A percentile compares a stretch with the other conserved stretches of the same genome.
phyloP scores from a whole-genome alignment of 2,888 invertebrate genomes.

The Adela reaumurella region DNA sequence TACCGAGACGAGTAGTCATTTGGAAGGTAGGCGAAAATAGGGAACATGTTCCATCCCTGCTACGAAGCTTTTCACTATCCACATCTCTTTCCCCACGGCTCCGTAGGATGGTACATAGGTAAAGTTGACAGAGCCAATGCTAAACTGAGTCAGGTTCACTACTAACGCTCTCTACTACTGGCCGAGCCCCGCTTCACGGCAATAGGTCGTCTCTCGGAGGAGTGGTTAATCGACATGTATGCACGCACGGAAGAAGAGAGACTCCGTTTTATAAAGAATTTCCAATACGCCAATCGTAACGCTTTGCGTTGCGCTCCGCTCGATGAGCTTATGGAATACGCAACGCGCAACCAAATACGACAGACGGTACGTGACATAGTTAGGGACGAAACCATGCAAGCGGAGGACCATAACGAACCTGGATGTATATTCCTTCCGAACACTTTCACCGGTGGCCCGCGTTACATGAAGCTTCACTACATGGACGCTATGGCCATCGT shows the following conservation, averaged over 20 bases:
- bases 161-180: constrained; percentile 5
- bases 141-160: constrained; percentile 5
- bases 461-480: constrained; percentile 6
- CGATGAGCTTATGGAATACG: background rate
- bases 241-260: constrained; percentile 7
- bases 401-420: constrained; percentile 3
- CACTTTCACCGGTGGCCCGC: constrained; percentile 6
- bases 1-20: constrained; percentile 6
- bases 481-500: constrained; percentile 8
- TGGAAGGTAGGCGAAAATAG: constrained; percentile 9
- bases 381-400: background rate
- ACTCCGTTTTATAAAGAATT: constrained; percentile 1
- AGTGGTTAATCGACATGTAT: constrained; percentile 9
- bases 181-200: constrained; percentile 5
- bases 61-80: constrained; percentile 8
- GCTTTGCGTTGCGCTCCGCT: background rate
- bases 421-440: constrained; percentile 5
- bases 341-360: background rate
- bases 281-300: background rate
- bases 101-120: constrained; percentile 3
- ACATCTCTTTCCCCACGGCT: constrained; percentile 2
- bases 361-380: background rate
- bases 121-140: constrained; percentile 2
- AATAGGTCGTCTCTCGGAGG: constrained; percentile 6
- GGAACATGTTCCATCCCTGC: constrained; percentile 5